Evolutionary conservation across 2,797 vertebrate species (phyloP).

Genomic region (Neostethus bicornis): DNA sequence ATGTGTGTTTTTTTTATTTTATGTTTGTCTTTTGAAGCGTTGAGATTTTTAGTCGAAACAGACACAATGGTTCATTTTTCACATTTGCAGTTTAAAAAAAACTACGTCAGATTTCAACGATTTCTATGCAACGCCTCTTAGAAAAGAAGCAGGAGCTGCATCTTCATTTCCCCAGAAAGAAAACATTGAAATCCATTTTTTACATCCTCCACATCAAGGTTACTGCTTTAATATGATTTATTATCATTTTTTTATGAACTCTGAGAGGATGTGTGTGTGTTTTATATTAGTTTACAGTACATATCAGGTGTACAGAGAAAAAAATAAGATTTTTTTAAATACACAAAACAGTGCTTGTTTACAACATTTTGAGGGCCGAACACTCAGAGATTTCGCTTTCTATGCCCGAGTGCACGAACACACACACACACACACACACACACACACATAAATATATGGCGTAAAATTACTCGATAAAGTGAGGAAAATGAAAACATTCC

Average conservation of each 20-base stretch:
- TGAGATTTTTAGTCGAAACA: slow-evolving; percentile 53
- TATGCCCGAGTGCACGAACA: slow-evolving; percentile 54
- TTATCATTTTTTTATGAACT: slow-evolving; percentile 53
- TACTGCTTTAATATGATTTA: slow-evolving; percentile 49
- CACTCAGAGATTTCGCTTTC: slow-evolving; percentile 64
- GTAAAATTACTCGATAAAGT: slow-evolving; percentile 21
- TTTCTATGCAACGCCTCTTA: slow-evolving; percentile 92
- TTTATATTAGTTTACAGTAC: slow-evolving; percentile 69
- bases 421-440: slow-evolving; percentile 42
- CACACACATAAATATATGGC: slow-evolving; percentile 37
- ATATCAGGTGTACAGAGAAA: slow-evolving; percentile 70
- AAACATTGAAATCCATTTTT: slow-evolving; percentile 34
- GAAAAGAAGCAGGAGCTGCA: slow-evolving; percentile 39
- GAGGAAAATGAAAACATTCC: slow-evolving; percentile 18
- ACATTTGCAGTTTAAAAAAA: slow-evolving; percentile 76
- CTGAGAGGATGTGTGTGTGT: slow-evolving; percentile 52
- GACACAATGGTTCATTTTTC: slow-evolving; percentile 51
- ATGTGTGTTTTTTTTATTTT: slow-evolving; percentile 18
- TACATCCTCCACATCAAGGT: slow-evolving; percentile 34
- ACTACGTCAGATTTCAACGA: slow-evolving; percentile 79
- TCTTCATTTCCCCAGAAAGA: slow-evolving; percentile 56
- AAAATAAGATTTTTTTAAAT: slow-evolving; percentile 55
- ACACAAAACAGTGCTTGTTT: slow-evolving; percentile 75
- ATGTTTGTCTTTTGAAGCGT: too few species aligned
- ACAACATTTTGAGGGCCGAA: slow-evolving; percentile 65